Percentiles rank a stretch among this genome's conserved stretches.
Evolutionary conservation across 2,797 vertebrate genomes (phyloP).

Genomic region (Graptemys geographica): DNA sequence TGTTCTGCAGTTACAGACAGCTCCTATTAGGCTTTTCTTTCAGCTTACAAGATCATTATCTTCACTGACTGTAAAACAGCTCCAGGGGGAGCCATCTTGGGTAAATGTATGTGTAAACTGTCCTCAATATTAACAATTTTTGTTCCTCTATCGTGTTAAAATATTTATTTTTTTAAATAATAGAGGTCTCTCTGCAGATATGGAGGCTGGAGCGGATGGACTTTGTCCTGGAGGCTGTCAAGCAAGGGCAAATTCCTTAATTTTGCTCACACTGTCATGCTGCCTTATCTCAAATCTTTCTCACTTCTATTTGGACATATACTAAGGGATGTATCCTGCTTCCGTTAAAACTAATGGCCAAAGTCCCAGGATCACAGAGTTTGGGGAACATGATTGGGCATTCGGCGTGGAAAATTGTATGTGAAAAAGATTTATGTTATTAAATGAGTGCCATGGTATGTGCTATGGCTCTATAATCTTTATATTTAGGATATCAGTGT

Average conservation of each 20-base stretch:
- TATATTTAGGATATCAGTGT: background rate
- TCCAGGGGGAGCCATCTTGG: background rate
- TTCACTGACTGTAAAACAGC: constrained; percentile 7
- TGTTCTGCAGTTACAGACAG: background rate
- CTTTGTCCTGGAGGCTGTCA: background rate
- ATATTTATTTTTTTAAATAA: background rate
- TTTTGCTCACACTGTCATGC: background rate
- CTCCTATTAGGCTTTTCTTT: background rate
- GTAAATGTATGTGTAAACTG: background rate
- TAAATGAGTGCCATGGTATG: background rate
- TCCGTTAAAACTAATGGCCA: background rate
- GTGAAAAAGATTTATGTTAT: background rate
- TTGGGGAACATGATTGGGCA: background rate
- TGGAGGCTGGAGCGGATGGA: background rate
- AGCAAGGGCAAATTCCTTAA: background rate
- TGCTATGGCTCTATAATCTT: background rate
- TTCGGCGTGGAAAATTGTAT: background rate
- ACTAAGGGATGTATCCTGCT: background rate
- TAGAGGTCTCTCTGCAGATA: background rate
- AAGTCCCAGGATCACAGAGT: background rate
- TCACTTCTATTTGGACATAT: background rate
- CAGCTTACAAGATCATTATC: background rate
- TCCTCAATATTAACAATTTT: background rate
- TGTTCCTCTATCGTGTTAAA: background rate
- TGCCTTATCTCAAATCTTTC: background rate